These are phyloP conservation scores for Phalacrocorax carbo DNA, from an alignment of 2,113 vertebrate species.

Conservation along the genomic window DNA sequence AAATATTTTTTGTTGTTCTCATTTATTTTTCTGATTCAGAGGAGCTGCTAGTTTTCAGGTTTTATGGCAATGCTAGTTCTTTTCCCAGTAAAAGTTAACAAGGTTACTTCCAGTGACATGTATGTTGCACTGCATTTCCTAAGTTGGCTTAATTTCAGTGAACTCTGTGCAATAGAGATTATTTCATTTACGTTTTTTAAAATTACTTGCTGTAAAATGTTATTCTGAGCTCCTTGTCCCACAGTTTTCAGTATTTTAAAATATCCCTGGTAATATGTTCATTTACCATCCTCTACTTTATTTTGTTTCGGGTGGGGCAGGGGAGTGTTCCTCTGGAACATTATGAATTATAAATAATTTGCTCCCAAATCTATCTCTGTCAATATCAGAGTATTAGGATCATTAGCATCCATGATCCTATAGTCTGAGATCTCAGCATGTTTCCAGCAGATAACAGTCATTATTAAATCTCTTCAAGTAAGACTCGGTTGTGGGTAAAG, in stretches of 20 bases:
- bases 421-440: not conserved
- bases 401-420: not conserved
- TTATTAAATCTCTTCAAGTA: not conserved
- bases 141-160: not conserved
- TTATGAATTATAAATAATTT: conserved; percentile 17
- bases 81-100: not conserved
- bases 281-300: not conserved
- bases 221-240: not conserved
- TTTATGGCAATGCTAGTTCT: not conserved
- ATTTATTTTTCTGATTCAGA: not conserved
- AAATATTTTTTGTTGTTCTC: not conserved
- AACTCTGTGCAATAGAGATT: not conserved
- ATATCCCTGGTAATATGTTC: not conserved
- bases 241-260: not conserved
- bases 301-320: not conserved
- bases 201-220: not conserved
- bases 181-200: not conserved
- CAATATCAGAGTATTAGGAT: not conserved
- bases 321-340: not conserved
- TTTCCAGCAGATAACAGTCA: not conserved
- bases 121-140: not conserved
- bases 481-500: not conserved
- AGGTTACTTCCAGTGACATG: not conserved
- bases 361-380: not conserved
- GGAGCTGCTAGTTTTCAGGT: not conserved